These are phyloP conservation scores for Sphinx pinastri DNA, from an alignment of 2,888 invertebrate species.

Conservation along the genomic window DNA sequence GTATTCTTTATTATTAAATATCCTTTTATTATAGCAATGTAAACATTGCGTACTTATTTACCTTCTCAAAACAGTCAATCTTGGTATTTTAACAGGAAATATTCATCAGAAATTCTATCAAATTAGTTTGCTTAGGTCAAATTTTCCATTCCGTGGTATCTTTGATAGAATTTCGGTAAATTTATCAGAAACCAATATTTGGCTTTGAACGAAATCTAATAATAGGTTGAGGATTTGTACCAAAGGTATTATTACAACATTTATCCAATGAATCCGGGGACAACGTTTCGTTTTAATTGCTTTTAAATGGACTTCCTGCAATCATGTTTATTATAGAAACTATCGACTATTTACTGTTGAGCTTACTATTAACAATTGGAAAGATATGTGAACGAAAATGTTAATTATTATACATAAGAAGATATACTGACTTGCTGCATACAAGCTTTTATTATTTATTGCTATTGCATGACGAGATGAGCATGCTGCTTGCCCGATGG, in stretches of 20 bases:
- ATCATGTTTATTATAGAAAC: background rate
- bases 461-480: too few relatives aligned
- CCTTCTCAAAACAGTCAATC: background rate
- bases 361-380: background rate
- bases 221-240: slow-evolving; percentile 1
- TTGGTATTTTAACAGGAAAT: slow-evolving; percentile 22
- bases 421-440: too few relatives aligned
- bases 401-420: too few relatives aligned
- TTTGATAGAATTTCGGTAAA: slow-evolving; percentile 34
- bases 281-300: background rate
- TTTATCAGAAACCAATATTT: slow-evolving; percentile 42
- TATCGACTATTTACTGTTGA: background rate
- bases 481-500: too few relatives aligned
- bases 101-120: slow-evolving; percentile 32
- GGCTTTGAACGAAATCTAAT: slow-evolving; percentile 24
- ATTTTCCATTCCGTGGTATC: slow-evolving; percentile 36
- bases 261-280: background rate
- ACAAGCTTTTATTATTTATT: too few relatives aligned
- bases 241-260: background rate
- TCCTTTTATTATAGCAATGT: too few relatives aligned
- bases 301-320: background rate
- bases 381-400: too few relatives aligned
- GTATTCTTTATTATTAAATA: too few relatives aligned
- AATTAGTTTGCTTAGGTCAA: slow-evolving; percentile 39
- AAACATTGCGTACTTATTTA: too few relatives aligned